phyloP scores from a whole-genome alignment of 2,797 vertebrate genomes.

The Nannoperca australis region DNA sequence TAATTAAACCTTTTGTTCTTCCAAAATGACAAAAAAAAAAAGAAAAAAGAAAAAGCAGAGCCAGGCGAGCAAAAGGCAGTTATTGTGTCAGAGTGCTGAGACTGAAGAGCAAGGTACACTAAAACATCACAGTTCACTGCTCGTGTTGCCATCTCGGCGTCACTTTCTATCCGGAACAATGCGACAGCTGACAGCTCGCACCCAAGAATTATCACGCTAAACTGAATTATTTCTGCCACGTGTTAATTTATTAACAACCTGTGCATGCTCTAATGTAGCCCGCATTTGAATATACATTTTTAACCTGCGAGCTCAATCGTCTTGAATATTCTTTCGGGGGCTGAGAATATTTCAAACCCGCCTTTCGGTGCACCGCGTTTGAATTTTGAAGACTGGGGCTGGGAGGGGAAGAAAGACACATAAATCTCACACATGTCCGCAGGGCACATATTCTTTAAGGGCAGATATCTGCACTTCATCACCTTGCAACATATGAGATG shows the following conservation, averaged over 20 bases:
- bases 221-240: slow-evolving; percentile 96
- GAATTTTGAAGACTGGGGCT: slow-evolving; percentile 71
- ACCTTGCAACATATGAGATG: slow-evolving; percentile 79
- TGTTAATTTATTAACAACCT: slow-evolving; percentile 94
- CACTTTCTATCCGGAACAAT: slow-evolving; percentile 87
- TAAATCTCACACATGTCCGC: slow-evolving; percentile 79
- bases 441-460: slow-evolving; percentile 83
- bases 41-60: slow-evolving; percentile 24
- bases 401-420: slow-evolving; percentile 61
- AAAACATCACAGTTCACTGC: slow-evolving; percentile 88
- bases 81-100: slow-evolving; percentile 79
- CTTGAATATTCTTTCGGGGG: slow-evolving; percentile 82
- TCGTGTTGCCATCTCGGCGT: slow-evolving; percentile 88
- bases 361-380: slow-evolving; percentile 73
- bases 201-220: slow-evolving; percentile 93
- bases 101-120: slow-evolving; percentile 82
- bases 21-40: slow-evolving; percentile 66
- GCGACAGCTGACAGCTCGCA: slow-evolving; percentile 93
- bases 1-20: slow-evolving; percentile 86
- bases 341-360: slow-evolving; percentile 70
- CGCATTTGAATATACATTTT: slow-evolving; percentile 90
- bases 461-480: slow-evolving; percentile 80
- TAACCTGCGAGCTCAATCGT: slow-evolving; percentile 84
- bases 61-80: slow-evolving; percentile 77
- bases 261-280: slow-evolving; percentile 88